phyloP scores from a whole-genome alignment of 2,888 invertebrate genomes.

The Adelognathus sp. region DNA sequence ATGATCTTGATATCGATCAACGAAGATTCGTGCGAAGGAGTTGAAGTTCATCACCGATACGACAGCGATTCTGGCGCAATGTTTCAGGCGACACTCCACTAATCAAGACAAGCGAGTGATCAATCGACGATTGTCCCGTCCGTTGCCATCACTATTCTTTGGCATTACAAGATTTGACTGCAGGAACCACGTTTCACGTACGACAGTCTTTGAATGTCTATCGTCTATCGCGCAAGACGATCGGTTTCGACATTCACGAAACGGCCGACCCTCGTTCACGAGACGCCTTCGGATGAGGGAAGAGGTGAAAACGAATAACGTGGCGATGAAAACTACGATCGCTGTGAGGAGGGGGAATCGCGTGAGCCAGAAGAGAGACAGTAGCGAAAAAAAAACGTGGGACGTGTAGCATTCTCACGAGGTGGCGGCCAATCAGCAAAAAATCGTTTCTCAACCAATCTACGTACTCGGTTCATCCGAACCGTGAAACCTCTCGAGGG shows the following conservation, averaged over 20 bases:
- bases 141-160: neutral
- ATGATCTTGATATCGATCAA: no score
- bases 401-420: conserved; percentile 25
- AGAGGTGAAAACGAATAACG: neutral
- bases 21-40: no score
- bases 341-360: neutral
- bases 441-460: conserved; percentile 39
- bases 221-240: conserved; percentile 7
- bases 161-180: neutral
- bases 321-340: neutral
- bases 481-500: neutral
- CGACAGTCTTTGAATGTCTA: conserved; percentile 23
- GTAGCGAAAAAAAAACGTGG: conserved; percentile 20
- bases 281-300: neutral
- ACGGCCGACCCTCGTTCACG: conserved; percentile 21
- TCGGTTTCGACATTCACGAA: conserved; percentile 17
- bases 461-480: conserved; percentile 2
- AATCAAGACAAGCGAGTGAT: neutral
- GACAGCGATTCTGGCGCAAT: no score
- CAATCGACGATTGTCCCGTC: neutral
- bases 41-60: neutral
- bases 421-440: conserved; percentile 39
- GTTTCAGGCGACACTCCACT: conserved; percentile 17
- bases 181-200: conserved; percentile 36
- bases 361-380: neutral